These are phyloP conservation scores for Paraplagusia blochii DNA, from an alignment of 2,113 vertebrate species.

Conservation along the genomic window DNA sequence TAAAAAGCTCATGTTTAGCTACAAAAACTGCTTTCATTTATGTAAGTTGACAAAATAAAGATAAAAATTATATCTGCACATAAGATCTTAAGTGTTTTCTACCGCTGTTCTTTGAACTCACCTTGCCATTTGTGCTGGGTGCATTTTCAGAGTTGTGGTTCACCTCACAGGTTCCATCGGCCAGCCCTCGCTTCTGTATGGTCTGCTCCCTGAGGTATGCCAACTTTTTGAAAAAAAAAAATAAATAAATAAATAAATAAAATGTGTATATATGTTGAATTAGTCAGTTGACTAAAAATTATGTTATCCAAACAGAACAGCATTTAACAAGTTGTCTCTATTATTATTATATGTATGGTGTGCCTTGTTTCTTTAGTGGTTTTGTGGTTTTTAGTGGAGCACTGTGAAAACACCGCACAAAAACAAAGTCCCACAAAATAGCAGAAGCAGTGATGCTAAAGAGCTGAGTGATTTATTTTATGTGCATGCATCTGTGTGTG, in stretches of 20 bases:
- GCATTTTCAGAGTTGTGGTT: slow-evolving; percentile 83
- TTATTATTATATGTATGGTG: background rate
- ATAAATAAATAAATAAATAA: no score
- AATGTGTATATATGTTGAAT: background rate
- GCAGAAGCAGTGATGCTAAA: background rate
- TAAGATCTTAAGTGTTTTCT: no score
- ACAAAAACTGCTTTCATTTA: no score
- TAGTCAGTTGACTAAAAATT: slow-evolving; percentile 1
- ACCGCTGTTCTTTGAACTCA: slow-evolving; percentile 47
- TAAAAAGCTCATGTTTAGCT: no score
- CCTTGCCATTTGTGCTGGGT: slow-evolving; percentile 90
- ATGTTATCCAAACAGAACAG: background rate
- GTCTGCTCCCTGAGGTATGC: slow-evolving; percentile 90
- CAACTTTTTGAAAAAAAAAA: slow-evolving; percentile 74
- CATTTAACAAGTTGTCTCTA: background rate
- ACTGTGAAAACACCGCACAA: slow-evolving; percentile 11
- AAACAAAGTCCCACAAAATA: no score
- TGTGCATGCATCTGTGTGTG: slow-evolving; percentile 4
- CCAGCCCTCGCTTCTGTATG: slow-evolving; percentile 83
- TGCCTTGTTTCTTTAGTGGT: background rate
- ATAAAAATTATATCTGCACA: no score
- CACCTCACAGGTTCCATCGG: slow-evolving; percentile 82
- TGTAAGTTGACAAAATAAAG: no score
- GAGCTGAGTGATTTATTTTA: slow-evolving; percentile 15
- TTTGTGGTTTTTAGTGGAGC: no score